Evolutionary conservation across 2,113 vertebrate species (phyloP).

Genomic region (Telmatochromis sp.): DNA sequence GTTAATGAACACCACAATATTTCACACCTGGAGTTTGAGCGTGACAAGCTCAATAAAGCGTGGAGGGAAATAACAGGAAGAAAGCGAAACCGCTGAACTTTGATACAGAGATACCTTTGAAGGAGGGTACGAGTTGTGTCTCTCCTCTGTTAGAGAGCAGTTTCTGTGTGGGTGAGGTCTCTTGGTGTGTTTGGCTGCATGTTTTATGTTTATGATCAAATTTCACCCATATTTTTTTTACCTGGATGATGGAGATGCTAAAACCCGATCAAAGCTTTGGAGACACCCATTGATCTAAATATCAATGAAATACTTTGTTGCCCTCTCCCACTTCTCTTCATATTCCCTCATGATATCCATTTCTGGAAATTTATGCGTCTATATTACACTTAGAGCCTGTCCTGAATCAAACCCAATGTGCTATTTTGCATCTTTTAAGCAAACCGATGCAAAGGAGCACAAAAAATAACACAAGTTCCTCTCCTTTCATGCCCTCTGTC

Average conservation of each 20-base stretch:
- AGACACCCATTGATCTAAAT: not conserved
- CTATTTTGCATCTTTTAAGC: not conserved
- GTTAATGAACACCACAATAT: constrained; percentile 4
- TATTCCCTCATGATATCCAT: not conserved
- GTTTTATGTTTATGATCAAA: not conserved
- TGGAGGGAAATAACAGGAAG: not conserved
- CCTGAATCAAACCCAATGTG: not conserved
- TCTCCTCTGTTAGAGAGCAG: not conserved
- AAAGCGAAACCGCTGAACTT: constrained; percentile 9
- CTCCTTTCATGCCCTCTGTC: not conserved
- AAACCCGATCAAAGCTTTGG: not conserved
- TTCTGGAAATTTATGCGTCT: not conserved
- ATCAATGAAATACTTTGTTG: not conserved
- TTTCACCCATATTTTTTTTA: not conserved
- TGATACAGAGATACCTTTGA: not conserved
- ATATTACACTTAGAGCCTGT: not conserved
- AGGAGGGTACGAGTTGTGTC: not conserved
- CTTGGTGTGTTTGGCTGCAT: not conserved
- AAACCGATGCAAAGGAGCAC: not conserved
- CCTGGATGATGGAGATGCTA: not conserved
- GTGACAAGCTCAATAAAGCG: not conserved
- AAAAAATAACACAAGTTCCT: not conserved
- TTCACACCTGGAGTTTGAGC: constrained; percentile 12
- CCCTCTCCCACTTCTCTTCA: not conserved
- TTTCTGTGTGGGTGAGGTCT: not conserved